Percentiles rank a stretch among this genome's conserved stretches.
phyloP scores from a whole-genome alignment of 2,888 invertebrate species.

The Leptopilina myrica region DNA sequence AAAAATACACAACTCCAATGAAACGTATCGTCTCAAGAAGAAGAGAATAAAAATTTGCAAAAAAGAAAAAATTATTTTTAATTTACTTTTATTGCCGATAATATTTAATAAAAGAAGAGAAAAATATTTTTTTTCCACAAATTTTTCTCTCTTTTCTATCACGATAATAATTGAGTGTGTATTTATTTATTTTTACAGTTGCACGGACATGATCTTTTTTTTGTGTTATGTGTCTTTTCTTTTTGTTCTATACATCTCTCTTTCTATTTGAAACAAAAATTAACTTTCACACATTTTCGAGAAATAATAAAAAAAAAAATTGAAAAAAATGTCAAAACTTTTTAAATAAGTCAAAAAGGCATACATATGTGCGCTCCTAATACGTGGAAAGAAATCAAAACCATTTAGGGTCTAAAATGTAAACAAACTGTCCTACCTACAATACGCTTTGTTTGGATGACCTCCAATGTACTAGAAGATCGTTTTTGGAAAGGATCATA shows the following conservation, averaged over 20 bases:
- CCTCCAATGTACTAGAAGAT: neutral
- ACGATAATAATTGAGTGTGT: too few relatives aligned
- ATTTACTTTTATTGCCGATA: constrained; percentile 32
- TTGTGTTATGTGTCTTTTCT: constrained; percentile 16
- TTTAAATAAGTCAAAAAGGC: neutral
- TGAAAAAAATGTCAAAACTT: neutral
- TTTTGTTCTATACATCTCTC: too few relatives aligned
- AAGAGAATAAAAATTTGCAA: neutral
- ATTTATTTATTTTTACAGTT: neutral
- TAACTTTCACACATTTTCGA: neutral
- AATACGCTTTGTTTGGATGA: constrained; percentile 16
- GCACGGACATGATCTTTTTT: neutral
- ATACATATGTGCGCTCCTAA: neutral
- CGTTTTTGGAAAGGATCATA: neutral
- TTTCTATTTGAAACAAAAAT: too few relatives aligned
- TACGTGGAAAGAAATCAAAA: neutral
- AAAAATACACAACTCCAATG: neutral
- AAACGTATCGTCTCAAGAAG: neutral
- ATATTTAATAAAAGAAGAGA: constrained; percentile 21
- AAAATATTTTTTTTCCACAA: neutral
- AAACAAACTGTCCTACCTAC: constrained; percentile 8
- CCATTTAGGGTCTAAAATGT: constrained; percentile 1
- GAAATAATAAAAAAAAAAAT: constrained; percentile 14
- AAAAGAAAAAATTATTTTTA: constrained; percentile 19
- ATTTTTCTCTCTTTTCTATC: neutral